Evolutionary conservation across 2,113 vertebrate genomes (phyloP).

Genomic region (Seriola rivoliana): DNA sequence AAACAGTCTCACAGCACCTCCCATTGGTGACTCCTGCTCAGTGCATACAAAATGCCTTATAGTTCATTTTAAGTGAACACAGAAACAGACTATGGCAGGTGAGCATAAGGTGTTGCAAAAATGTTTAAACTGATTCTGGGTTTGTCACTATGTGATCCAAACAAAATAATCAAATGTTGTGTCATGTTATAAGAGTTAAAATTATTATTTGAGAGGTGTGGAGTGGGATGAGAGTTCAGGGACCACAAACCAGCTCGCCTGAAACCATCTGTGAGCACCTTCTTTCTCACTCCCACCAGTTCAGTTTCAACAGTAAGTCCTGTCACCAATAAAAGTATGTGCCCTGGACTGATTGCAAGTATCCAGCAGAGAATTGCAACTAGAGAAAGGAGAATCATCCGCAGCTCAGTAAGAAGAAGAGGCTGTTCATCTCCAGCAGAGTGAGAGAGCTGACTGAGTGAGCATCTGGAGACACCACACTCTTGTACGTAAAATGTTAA

Average conservation of each 20-base stretch:
- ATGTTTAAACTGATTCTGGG: too few species aligned
- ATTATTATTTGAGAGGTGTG: not conserved
- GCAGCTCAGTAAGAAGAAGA: not conserved
- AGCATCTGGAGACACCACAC: not conserved
- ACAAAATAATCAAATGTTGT: not conserved
- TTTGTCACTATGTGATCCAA: not conserved
- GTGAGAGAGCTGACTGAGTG: not conserved
- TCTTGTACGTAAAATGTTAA: slow-evolving; percentile 1
- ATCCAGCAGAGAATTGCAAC: too few species aligned
- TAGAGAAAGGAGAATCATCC: not conserved
- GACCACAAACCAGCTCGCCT: not conserved
- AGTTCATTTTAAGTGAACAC: slow-evolving; percentile 20
- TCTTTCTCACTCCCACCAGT: not conserved
- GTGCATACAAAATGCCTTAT: slow-evolving; percentile 15
- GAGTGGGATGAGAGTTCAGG: not conserved
- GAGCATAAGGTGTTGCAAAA: too few species aligned
- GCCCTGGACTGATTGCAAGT: too few species aligned
- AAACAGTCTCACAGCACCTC: slow-evolving; percentile 70
- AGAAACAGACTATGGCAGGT: not conserved
- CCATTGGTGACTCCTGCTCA: slow-evolving; percentile 59
- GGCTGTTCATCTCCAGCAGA: not conserved
- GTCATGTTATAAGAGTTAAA: not conserved
- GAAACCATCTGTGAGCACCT: not conserved
- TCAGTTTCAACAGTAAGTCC: too few species aligned
- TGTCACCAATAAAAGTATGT: not conserved